phyloP scores from a whole-genome alignment of 2,888 invertebrate species.

The Agrotis clavis region DNA sequence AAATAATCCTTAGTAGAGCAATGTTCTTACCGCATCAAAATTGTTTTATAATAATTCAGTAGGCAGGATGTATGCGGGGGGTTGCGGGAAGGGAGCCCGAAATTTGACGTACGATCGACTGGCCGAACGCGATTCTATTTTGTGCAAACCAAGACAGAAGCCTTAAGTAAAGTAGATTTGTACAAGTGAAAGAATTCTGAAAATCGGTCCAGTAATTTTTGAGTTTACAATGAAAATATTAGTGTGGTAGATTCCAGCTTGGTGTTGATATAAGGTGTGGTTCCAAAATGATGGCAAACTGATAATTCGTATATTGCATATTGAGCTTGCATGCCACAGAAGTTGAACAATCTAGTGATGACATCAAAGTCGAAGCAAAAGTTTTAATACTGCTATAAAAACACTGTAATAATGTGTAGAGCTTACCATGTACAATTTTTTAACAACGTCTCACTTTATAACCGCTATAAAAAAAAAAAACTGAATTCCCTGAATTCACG shows the following conservation, averaged over 20 bases:
- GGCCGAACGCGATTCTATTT: too few relatives aligned
- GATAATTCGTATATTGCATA: neutral
- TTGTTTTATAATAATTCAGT: too few relatives aligned
- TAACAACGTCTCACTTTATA: neutral
- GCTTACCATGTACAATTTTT: neutral
- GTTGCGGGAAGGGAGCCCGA: too few relatives aligned
- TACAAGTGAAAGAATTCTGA: too few relatives aligned
- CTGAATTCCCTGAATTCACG: neutral
- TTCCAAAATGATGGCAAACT: neutral
- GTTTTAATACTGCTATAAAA: neutral
- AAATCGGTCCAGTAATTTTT: too few relatives aligned
- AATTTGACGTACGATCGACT: too few relatives aligned
- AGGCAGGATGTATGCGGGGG: too few relatives aligned
- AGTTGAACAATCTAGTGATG: neutral
- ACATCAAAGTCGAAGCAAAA: neutral
- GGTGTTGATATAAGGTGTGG: neutral
- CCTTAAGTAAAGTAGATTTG: too few relatives aligned
- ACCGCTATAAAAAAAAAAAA: neutral
- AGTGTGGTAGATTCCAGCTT: neutral
- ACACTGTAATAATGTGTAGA: neutral
- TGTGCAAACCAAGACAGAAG: too few relatives aligned
- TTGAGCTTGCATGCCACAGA: neutral
- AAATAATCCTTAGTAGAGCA: too few relatives aligned
- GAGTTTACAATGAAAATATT: too few relatives aligned
- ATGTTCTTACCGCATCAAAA: too few relatives aligned